Evolutionary conservation across 2,888 invertebrate genomes (phyloP).

Genomic region (Leucozona laternaria): DNA sequence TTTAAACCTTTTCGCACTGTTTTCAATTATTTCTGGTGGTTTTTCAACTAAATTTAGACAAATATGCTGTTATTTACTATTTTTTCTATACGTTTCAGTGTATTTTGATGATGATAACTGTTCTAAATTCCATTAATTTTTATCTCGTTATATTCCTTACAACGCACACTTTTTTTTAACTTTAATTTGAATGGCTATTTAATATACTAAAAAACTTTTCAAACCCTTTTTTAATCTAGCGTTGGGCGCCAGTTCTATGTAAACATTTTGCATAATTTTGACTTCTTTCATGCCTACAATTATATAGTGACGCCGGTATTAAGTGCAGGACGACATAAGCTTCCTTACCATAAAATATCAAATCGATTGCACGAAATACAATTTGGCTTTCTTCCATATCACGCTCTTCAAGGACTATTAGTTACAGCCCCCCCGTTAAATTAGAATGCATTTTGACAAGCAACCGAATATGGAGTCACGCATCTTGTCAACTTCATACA

Average conservation of each 20-base stretch:
- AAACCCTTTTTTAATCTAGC: not conserved
- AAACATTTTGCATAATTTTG: not conserved
- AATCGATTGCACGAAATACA: not conserved
- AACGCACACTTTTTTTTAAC: too few relatives aligned
- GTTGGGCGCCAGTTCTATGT: not conserved
- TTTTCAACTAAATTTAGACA: too few relatives aligned
- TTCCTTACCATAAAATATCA: not conserved
- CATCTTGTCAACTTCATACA: slow-evolving; percentile 46
- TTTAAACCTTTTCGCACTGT: too few relatives aligned
- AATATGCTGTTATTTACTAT: too few relatives aligned
- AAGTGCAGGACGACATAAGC: not conserved
- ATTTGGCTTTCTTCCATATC: not conserved
- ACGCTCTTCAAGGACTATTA: slow-evolving; percentile 1
- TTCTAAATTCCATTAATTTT: too few relatives aligned
- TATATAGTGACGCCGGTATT: not conserved
- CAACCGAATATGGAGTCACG: not conserved
- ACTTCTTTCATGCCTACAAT: not conserved
- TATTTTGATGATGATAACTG: too few relatives aligned
- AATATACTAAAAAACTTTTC: too few relatives aligned
- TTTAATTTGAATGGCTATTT: too few relatives aligned
- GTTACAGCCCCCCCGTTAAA: not conserved
- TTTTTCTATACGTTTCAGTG: too few relatives aligned
- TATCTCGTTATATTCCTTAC: too few relatives aligned
- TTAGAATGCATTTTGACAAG: not conserved
- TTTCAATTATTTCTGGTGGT: too few relatives aligned